Base-by-base conservation (phyloP, 2,888 invertebrate species). In the Amiota minor region DNA sequence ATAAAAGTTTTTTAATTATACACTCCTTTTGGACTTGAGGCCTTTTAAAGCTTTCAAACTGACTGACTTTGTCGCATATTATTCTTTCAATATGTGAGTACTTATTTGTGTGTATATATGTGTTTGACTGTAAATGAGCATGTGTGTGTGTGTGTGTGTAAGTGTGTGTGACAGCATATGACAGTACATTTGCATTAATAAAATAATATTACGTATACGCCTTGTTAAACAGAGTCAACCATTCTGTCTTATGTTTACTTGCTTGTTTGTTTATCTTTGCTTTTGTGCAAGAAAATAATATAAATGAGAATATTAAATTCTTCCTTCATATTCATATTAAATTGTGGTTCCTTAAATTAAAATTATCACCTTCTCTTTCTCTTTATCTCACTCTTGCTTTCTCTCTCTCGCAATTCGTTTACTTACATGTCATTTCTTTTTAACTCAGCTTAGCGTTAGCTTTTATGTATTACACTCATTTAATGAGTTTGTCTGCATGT, bases 1-100 rank as follows among this genome's bases (percentile, higher is more conserved):
- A 78, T 75, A 75, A 82, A 83, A 83, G 75, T 83, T 83, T 83
- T 84, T 81, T 85, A 83, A 83, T 83, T 82, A 83, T 76, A 64
- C 70, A 64, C 47, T 50, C n/a, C 20, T 35, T 64, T 23, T 62
- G 14, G 71, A 53, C 35, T 71, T 50, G 12, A 53, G 53, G 53
- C 23, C 55, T 53, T 53, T 18, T 35, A 67, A 16, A 67, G 50
- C 67, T 9, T 47, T 16, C 50, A 50, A 50, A 50, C 50, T 50
- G 12, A 50, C 12, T 50, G 23, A 23, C 23, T 23, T 23, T 23
- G 23, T 23, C 23, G 23, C 23, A 50, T 50, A 4, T n/a, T 50
- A 4, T n/a, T n/a, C 50, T 50, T 50, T 50, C 1, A 50, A n/a
- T 12, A 4, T 50, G n/a, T 2, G 6, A 14, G 12, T 50, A 50